Evolutionary conservation across 2,888 invertebrate species (phyloP).

Genomic region (Lepeophtheirus nordmannii): DNA sequence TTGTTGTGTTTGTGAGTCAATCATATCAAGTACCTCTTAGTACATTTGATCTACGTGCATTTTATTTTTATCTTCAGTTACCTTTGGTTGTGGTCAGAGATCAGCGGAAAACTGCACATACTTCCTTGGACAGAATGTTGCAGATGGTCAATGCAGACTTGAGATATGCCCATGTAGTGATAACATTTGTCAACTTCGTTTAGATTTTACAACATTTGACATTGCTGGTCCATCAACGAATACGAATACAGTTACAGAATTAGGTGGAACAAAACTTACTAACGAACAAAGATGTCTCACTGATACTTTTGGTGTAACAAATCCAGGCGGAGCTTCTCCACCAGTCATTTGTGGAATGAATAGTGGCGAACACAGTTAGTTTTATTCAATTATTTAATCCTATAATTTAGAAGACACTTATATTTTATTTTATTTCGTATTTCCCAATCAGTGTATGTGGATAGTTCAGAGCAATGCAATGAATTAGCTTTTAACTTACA

Average conservation of each 20-base stretch:
- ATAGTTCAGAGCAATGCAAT: slow-evolving; percentile 10
- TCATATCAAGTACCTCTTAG: too few relatives aligned
- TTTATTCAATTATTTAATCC: background rate
- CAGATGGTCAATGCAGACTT: background rate
- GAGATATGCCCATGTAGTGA: slow-evolving; percentile 9
- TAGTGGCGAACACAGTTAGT: slow-evolving; percentile 11
- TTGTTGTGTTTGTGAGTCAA: slow-evolving; percentile 17
- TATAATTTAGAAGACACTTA: background rate
- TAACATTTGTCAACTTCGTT: slow-evolving; percentile 14
- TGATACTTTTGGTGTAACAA: slow-evolving; percentile 7
- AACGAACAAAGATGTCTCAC: slow-evolving; percentile 1
- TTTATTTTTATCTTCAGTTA: background rate
- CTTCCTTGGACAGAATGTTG: background rate
- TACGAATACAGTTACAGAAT: background rate
- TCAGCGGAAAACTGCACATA: slow-evolving; percentile 8
- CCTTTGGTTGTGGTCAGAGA: background rate
- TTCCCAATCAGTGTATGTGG: slow-evolving; percentile 8
- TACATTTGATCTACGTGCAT: background rate
- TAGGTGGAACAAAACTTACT: background rate
- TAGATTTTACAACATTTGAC: slow-evolving; percentile 11
- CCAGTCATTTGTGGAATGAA: slow-evolving; percentile 18
- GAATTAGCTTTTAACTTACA: slow-evolving; percentile 11
- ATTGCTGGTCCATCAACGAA: slow-evolving; percentile 11
- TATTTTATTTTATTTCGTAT: background rate
- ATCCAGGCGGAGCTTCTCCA: background rate